phyloP scores from a whole-genome alignment of 2,888 invertebrate species.

The Leistus spinibarbis region DNA sequence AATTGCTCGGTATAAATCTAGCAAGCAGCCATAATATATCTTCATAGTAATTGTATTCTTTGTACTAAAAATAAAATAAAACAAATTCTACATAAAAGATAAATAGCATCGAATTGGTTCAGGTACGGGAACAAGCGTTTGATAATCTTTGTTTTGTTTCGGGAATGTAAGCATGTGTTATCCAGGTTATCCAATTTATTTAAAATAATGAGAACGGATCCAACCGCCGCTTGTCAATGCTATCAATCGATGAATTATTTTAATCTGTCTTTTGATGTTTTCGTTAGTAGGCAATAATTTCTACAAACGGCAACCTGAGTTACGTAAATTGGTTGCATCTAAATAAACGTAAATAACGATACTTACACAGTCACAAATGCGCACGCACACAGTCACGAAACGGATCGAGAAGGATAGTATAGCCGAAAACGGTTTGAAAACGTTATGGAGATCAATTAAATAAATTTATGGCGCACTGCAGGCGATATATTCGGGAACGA shows the following conservation, averaged over 20 bases:
- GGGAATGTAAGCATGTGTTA: constrained; percentile 8
- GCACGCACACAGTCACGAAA: too few relatives aligned
- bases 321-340: constrained; percentile 28
- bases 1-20: too few relatives aligned
- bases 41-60: too few relatives aligned
- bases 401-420: too few relatives aligned
- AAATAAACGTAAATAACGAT: constrained; percentile 29
- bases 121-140: not conserved
- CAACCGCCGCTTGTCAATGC: constrained; percentile 4
- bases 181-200: constrained; percentile 21
- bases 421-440: constrained; percentile 16
- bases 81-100: not conserved
- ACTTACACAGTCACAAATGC: constrained; percentile 1
- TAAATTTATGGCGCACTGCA: constrained; percentile 26
- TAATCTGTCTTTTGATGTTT: constrained; percentile 38
- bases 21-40: too few relatives aligned
- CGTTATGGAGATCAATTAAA: constrained; percentile 34
- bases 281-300: constrained; percentile 29
- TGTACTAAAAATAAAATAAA: too few relatives aligned
- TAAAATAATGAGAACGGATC: not conserved
- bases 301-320: not conserved
- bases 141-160: not conserved
- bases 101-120: not conserved
- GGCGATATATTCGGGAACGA: constrained; percentile 14
- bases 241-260: constrained; percentile 28